These are phyloP conservation scores for Pomatorhinus ruficollis DNA, from an alignment of 2,113 vertebrate species.

Conservation along the genomic window DNA sequence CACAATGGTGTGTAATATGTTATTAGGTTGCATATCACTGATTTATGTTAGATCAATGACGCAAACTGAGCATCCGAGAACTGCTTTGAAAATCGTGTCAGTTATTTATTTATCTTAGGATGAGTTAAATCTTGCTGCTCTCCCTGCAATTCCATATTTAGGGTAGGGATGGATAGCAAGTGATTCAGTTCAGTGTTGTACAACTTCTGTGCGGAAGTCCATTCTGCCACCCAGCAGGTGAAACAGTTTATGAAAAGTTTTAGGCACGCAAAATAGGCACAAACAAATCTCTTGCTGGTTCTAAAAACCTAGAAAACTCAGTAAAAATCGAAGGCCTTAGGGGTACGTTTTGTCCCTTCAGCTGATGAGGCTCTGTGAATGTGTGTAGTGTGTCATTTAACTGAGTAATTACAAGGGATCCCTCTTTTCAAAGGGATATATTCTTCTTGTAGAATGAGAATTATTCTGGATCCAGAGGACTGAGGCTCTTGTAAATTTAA, in stretches of 20 bases:
- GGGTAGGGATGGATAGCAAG: background rate
- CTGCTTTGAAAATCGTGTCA: background rate
- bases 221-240: background rate
- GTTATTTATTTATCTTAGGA: background rate
- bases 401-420: background rate
- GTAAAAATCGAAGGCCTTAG: background rate
- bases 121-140: background rate
- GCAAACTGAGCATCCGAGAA: background rate
- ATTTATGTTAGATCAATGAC: background rate
- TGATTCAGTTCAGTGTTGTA: background rate
- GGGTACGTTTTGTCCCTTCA: background rate
- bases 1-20: background rate
- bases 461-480: background rate
- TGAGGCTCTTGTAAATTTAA: background rate
- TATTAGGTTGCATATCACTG: background rate
- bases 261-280: background rate
- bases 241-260: background rate
- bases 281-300: background rate
- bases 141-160: background rate
- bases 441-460: background rate
- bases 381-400: background rate
- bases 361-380: background rate
- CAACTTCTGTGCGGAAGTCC: background rate
- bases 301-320: background rate
- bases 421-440: background rate